Evolutionary conservation across 2,888 invertebrate species (phyloP), one percentile per base, ranked within the genome.

Genomic region (Dynastes hyllus): DNA sequence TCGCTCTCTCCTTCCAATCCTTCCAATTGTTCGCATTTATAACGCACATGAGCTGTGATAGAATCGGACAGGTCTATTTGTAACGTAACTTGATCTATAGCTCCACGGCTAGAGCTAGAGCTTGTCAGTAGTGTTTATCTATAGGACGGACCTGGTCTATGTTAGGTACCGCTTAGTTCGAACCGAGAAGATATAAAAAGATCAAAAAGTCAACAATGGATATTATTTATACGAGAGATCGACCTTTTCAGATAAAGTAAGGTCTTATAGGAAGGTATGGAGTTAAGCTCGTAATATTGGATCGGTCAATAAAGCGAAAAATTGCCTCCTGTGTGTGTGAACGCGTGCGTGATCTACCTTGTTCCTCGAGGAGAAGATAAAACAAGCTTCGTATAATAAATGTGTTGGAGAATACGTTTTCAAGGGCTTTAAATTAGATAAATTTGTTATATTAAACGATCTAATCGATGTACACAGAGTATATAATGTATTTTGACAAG

Each of bases 21-120:
- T 58, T 55, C 40, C 40, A 58, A 81, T 81, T 78, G 79, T 78
- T 80, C 77, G 77, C 81, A 81, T 82, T 81, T 81, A 81, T 83
- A 82, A 81, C 78, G 70, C 79, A 73, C 71, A 75, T 77, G 77
- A 81, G 77, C 81, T 80, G 80, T 82, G 81, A 82, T 81, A 81
- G 78, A 76, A 81, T 73, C 79, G 63, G 81, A 82, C 83, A 83
- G 81, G 82, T 83, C 81, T 82, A 83, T 83, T 83, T 83, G 83
- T 82, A 82, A 83, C 73, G 81, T 81, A 78, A 81, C 81, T 80
- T 79, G 79, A 81, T 40, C 55, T 73, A 73, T 73, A 29, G 58
- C 58, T 55, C 40, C 22, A 58, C 45, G 45, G 45, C 45, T 37
- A 73, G 58, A 40, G 37, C 40, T 55, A 37, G 37, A 37, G 73